Conservation (phyloP, 2,113 vertebrate species). For the Seriola dumerili region DNA sequence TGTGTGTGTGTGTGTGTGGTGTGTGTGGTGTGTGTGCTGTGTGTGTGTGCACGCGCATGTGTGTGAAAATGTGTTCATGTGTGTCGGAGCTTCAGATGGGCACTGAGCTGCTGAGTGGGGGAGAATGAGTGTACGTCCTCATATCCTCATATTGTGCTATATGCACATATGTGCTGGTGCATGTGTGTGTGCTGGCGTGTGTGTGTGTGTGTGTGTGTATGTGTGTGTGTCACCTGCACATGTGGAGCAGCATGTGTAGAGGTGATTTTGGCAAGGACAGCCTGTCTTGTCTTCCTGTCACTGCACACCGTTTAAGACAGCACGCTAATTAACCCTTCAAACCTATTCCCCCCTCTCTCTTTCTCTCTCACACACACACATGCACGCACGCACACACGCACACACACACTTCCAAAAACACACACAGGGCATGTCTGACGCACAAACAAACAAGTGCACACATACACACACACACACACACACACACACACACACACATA, state of each 20-base stretch:
- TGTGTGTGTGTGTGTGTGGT: neutral
- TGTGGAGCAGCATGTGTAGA: slow-evolving; percentile 61
- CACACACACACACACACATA: slow-evolving; percentile 13
- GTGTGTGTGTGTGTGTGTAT: slow-evolving; percentile 27
- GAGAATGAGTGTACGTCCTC: slow-evolving; percentile 46
- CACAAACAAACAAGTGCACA: slow-evolving; percentile 52
- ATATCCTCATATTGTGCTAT: slow-evolving; percentile 40
- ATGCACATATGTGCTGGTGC: slow-evolving; percentile 11
- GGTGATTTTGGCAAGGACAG: slow-evolving; percentile 80
- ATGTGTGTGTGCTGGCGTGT: slow-evolving; percentile 21
- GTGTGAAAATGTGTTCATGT: neutral
- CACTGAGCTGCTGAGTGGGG: slow-evolving; percentile 61
- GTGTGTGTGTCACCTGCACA: slow-evolving; percentile 12
- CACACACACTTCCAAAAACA: slow-evolving; percentile 20
- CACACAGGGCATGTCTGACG: slow-evolving; percentile 50
- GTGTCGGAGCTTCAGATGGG: slow-evolving; percentile 42
- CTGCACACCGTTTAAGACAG: slow-evolving; percentile 80
- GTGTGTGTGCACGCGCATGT: neutral
- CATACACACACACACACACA: neutral
- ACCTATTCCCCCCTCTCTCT: slow-evolving; percentile 47
- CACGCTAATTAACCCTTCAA: slow-evolving; percentile 82
- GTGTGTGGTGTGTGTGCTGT: neutral
- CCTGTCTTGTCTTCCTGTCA: slow-evolving; percentile 76
- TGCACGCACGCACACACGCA: neutral
- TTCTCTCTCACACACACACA: neutral